Evolutionary conservation across 2,888 invertebrate species (phyloP).

Genomic region (Morpho achilles): DNA sequence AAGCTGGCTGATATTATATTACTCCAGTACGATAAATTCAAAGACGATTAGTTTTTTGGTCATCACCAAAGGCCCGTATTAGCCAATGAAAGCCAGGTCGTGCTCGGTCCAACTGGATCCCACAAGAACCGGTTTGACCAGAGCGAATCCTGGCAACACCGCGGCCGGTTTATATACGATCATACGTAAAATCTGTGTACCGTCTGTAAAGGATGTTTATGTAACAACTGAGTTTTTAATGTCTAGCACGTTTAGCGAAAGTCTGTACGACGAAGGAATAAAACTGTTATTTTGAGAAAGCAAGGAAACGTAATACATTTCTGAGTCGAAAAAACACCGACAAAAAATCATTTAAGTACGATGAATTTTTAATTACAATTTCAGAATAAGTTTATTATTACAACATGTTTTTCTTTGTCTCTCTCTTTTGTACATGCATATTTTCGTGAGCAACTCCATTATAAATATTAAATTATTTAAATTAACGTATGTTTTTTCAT

Average conservation of each 20-base stretch:
- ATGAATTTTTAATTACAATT: no score
- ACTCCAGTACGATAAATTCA: constrained; percentile 4
- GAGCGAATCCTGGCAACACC: constrained; percentile 59
- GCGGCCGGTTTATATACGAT: constrained; percentile 3
- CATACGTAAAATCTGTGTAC: constrained; percentile 19
- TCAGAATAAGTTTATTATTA: no score
- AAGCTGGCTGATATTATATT: no score
- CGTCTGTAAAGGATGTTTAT: constrained; percentile 21
- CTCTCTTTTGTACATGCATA: no score
- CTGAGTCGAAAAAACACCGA: no score
- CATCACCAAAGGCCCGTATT: constrained; percentile 25
- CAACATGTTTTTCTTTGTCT: no score
- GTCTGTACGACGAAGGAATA: constrained; percentile 13
- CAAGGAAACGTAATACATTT: no score
- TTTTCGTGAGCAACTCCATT: no score
- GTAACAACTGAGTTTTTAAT: constrained; percentile 18
- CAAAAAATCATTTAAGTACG: no score
- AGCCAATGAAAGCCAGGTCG: constrained; percentile 63
- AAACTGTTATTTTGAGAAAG: background rate
- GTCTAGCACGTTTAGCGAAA: constrained; percentile 22
- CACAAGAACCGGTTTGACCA: constrained; percentile 70
- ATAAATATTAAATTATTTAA: no score
- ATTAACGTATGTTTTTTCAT: no score
- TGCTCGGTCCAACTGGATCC: constrained; percentile 62
- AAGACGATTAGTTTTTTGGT: constrained; percentile 12